A percentile compares a stretch with the other conserved stretches of the same genome.
Evolutionary conservation across 2,797 vertebrate species (phyloP).

Genomic region (Propithecus deckenii): DNA sequence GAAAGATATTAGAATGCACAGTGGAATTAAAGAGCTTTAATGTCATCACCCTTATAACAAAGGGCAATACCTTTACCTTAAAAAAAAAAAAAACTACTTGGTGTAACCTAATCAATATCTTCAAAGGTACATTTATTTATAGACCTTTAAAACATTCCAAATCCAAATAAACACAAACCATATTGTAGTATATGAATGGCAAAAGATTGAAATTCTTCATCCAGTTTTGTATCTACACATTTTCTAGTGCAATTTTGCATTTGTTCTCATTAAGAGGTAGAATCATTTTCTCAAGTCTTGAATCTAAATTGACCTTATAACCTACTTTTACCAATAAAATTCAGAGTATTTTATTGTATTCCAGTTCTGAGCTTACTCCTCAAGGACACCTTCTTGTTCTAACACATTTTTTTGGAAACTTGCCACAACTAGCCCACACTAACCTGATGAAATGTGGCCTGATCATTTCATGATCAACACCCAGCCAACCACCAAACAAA

Average conservation of each 20-base stretch:
- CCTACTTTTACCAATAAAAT: background rate
- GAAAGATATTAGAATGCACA: background rate
- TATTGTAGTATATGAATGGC: background rate
- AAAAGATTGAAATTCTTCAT: background rate
- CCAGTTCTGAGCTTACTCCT: background rate
- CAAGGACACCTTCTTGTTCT: background rate
- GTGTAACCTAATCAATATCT: background rate
- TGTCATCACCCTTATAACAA: background rate
- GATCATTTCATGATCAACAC: background rate
- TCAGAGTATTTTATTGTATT: background rate
- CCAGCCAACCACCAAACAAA: background rate
- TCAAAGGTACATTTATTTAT: background rate
- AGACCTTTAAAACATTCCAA: background rate
- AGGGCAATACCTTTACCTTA: background rate
- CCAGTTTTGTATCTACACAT: background rate
- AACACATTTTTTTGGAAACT: background rate
- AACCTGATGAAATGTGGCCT: background rate
- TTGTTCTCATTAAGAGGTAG: background rate
- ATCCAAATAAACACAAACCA: background rate
- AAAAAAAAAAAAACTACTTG: background rate
- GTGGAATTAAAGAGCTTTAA: background rate
- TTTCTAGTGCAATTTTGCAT: background rate
- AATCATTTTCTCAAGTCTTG: background rate
- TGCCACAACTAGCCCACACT: background rate
- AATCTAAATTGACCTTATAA: background rate